Conservation (phyloP, 2,888 invertebrate species). For the Mythimna vitellina region DNA sequence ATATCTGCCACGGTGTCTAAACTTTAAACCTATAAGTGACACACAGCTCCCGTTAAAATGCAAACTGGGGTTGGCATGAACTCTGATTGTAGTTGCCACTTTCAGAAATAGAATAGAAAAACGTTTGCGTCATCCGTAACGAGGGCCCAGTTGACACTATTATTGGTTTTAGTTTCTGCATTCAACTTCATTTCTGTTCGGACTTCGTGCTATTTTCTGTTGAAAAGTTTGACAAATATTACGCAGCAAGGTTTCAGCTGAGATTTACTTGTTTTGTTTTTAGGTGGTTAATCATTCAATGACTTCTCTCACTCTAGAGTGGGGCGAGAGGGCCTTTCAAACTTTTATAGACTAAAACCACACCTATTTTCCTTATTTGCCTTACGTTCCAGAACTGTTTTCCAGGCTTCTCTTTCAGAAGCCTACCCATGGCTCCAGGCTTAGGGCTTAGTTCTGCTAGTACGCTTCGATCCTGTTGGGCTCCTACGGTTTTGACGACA, state of each 20-base stretch:
- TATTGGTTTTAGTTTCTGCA: slow-evolving; percentile 48
- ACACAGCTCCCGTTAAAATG: slow-evolving; percentile 38
- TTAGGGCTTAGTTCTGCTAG: no score
- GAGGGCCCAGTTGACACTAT: slow-evolving; percentile 62
- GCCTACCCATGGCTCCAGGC: no score
- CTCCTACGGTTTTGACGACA: no score
- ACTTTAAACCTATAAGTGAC: slow-evolving; percentile 13
- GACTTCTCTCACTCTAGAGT: no score
- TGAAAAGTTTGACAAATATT: neutral
- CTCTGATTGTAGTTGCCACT: slow-evolving; percentile 73
- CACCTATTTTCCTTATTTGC: no score
- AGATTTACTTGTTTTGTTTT: no score
- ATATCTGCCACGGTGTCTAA: neutral
- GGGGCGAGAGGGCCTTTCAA: no score
- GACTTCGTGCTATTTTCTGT: slow-evolving; percentile 28
- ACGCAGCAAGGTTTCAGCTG: neutral
- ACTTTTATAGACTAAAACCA: no score
- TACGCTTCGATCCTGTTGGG: no score
- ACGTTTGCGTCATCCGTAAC: slow-evolving; percentile 65
- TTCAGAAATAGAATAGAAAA: slow-evolving; percentile 72
- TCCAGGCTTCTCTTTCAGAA: no score
- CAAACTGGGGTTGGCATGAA: slow-evolving; percentile 42
- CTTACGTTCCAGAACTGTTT: no score
- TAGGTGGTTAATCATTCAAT: no score
- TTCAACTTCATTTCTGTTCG: slow-evolving; percentile 7